Evolutionary conservation across 2,113 vertebrate species (phyloP).

Genomic region (Siniperca knerii): DNA sequence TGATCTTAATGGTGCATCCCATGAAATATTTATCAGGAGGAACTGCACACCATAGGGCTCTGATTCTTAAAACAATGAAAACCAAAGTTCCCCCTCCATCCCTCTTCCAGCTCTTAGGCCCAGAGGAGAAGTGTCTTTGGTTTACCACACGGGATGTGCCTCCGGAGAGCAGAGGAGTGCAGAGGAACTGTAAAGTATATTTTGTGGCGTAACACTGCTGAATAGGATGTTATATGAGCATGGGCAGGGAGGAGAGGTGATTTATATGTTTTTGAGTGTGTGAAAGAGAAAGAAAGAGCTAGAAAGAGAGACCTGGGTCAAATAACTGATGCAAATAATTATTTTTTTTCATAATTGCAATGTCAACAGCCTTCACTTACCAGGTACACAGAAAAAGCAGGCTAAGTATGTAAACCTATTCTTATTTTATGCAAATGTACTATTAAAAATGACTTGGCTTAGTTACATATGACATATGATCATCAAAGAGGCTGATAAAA

Average conservation of each 20-base stretch:
- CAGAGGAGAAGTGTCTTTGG: constrained; percentile 35
- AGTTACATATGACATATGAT: neutral
- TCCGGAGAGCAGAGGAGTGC: constrained; percentile 50
- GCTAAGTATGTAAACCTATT: neutral
- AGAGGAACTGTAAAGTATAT: constrained; percentile 35
- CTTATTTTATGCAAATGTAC: neutral
- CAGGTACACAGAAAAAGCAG: neutral
- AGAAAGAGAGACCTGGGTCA: constrained; percentile 26
- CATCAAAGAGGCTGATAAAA: neutral
- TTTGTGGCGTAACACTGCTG: constrained; percentile 27
- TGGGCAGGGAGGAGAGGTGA: constrained; percentile 8
- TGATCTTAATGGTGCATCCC: constrained; percentile 58
- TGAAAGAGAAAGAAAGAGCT: neutral
- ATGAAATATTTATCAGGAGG: constrained; percentile 76
- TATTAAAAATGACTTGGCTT: neutral
- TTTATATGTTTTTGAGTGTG: constrained; percentile 20
- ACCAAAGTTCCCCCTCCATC: constrained; percentile 38
- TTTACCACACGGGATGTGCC: constrained; percentile 37
- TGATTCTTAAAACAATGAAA: constrained; percentile 66
- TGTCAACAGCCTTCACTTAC: neutral
- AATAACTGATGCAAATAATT: constrained; percentile 33
- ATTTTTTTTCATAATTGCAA: too few species aligned
- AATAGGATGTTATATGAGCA: constrained; percentile 56
- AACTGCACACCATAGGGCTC: constrained; percentile 49
- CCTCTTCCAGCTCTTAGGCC: constrained; percentile 29